phyloP scores from a whole-genome alignment of 2,888 invertebrate species.

The Callyntrura sp. region DNA sequence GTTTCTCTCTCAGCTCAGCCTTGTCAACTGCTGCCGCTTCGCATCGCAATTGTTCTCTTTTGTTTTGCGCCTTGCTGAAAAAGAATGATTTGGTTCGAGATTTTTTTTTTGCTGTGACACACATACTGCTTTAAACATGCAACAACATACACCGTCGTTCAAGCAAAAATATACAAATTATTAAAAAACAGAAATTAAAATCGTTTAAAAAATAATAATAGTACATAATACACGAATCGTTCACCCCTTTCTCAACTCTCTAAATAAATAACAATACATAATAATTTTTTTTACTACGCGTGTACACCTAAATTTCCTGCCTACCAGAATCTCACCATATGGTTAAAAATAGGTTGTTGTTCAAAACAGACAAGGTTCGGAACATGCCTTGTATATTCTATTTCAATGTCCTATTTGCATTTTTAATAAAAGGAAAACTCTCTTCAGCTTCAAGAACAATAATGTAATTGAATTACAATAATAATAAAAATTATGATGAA shows the following conservation, averaged over 20 bases:
- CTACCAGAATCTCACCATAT: constrained; percentile 5
- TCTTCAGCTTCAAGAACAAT: constrained; percentile 1
- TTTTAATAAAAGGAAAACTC: too few relatives aligned
- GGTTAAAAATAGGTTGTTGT: neutral
- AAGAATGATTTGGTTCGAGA: constrained; percentile 47
- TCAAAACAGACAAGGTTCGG: constrained; percentile 9
- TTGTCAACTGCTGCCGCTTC: constrained; percentile 50
- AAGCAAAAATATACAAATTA: constrained; percentile 39
- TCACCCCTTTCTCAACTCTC: constrained; percentile 55
- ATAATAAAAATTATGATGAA: neutral
- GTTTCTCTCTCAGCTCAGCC: neutral
- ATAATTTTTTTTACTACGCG: constrained; percentile 1
- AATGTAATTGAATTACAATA: neutral
- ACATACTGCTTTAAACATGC: constrained; percentile 54
- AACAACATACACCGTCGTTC: constrained; percentile 38
- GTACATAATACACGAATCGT: constrained; percentile 45
- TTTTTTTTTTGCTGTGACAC: constrained; percentile 39
- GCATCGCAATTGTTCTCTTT: constrained; percentile 1
- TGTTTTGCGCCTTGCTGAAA: constrained; percentile 40
- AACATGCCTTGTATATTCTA: neutral
- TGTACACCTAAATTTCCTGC: constrained; percentile 3
- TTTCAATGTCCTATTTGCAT: neutral
- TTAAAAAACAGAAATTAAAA: neutral
- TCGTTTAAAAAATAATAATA: constrained; percentile 18
- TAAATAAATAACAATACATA: constrained; percentile 15